These are phyloP conservation scores for Kryptolebias marmoratus DNA, from an alignment of 2,113 vertebrate genomes.

Conservation along the genomic window DNA sequence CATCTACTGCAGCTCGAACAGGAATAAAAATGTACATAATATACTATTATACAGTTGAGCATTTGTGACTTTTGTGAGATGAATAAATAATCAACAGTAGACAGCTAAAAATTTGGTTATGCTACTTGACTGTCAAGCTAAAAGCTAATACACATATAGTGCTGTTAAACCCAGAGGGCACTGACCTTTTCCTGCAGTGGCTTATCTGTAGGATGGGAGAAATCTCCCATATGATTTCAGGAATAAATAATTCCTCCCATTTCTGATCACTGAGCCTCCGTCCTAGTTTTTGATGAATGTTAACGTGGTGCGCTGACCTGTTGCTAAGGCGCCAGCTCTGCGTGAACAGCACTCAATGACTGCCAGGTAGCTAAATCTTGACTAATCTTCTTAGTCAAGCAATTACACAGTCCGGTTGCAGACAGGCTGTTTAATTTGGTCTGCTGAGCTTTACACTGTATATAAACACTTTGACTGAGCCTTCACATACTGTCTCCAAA, in stretches of 20 bases:
- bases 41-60: not conserved
- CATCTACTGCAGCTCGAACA: not conserved
- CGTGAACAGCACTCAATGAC: conserved; percentile 45
- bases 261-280: conserved; percentile 20
- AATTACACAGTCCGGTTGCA: conserved; percentile 52
- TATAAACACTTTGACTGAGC: conserved; percentile 31
- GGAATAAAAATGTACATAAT: not conserved
- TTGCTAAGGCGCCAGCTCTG: conserved; percentile 47
- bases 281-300: conserved; percentile 32
- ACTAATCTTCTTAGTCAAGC: conserved; percentile 78
- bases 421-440: conserved; percentile 67
- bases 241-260: conserved; percentile 15
- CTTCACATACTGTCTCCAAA: conserved; percentile 1
- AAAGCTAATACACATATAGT: not conserved
- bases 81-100: not conserved
- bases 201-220: conserved; percentile 18
- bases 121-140: not conserved
- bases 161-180: not conserved
- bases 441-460: conserved; percentile 47
- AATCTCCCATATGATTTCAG: conserved; percentile 33
- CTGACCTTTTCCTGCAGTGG: conserved; percentile 52
- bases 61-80: not conserved
- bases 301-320: conserved; percentile 49
- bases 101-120: conserved; percentile 11
- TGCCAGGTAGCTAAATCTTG: conserved; percentile 69